phyloP scores from a whole-genome alignment of 2,113 vertebrate genomes.

The Rhegmatorhina hoffmannsi region DNA sequence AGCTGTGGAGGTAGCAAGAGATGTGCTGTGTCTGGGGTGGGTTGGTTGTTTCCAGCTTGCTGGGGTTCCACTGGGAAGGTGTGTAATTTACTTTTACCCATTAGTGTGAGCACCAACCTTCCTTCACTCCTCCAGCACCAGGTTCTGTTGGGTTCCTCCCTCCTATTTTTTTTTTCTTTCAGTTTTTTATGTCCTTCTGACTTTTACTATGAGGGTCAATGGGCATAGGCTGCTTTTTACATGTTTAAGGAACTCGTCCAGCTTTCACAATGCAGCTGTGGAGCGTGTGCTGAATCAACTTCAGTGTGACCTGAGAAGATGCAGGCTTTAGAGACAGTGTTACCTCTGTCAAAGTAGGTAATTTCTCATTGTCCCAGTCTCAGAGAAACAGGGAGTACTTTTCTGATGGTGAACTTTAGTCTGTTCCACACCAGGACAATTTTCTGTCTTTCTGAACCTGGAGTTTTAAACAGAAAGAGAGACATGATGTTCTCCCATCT shows the following conservation, averaged over 20 bases:
- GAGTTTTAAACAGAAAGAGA: constrained; percentile 36
- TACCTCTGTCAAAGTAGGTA: not conserved
- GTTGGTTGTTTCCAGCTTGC: not conserved
- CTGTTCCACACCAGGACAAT: not conserved
- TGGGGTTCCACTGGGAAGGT: not conserved
- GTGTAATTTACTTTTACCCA: not conserved
- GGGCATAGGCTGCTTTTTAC: not conserved
- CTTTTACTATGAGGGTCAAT: not conserved
- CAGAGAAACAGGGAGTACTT: not conserved
- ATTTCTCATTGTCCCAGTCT: not conserved
- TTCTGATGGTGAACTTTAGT: not conserved
- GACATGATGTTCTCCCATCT: constrained; percentile 32
- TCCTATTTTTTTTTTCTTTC: fast-evolving
- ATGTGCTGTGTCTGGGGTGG: fast-evolving
- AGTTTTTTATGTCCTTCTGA: not conserved
- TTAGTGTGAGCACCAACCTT: not conserved
- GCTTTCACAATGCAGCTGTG: not conserved
- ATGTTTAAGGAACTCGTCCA: not conserved
- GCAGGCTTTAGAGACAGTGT: not conserved
- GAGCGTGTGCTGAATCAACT: not conserved
- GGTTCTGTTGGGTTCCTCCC: not conserved
- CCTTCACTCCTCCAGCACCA: not conserved
- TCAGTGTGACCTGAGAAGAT: not conserved
- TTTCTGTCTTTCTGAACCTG: constrained; percentile 12
- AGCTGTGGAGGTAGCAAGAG: not conserved